Conservation (phyloP, 2,888 invertebrate species). For the Chloromyia formosa region DNA sequence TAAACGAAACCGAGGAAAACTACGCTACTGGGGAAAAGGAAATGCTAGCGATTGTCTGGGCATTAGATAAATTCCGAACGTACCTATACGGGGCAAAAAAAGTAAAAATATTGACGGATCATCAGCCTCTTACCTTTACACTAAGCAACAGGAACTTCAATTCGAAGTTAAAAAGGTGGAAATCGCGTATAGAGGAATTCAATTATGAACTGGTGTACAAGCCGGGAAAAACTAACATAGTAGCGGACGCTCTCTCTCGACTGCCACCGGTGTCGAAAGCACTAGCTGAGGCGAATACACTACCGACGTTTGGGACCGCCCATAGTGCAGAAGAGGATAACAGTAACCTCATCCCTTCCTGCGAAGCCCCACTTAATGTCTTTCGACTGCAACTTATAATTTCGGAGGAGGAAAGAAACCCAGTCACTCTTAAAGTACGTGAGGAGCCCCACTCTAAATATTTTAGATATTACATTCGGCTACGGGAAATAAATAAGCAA, state of each 20-base stretch:
- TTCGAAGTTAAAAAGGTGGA: slow-evolving; percentile 12
- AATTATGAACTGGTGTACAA: slow-evolving; percentile 30
- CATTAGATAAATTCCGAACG: slow-evolving; percentile 20
- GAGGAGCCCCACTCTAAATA: slow-evolving; percentile 33
- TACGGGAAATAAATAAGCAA: background rate
- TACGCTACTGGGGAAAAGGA: slow-evolving; percentile 18
- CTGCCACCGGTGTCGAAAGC: background rate
- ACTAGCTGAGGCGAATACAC: background rate
- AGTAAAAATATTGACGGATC: too few relatives aligned
- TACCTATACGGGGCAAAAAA: slow-evolving; percentile 26
- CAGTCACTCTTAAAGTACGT: background rate
- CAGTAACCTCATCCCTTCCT: slow-evolving; percentile 15
- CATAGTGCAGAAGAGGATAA: slow-evolving; percentile 23
- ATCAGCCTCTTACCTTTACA: too few relatives aligned
- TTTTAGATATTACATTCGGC: background rate
- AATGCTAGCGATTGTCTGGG: slow-evolving; percentile 23
- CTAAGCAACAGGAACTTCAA: too few relatives aligned
- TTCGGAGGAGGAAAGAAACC: background rate
- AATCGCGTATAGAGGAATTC: slow-evolving; percentile 19
- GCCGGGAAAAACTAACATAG: slow-evolving; percentile 16
- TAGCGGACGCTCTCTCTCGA: slow-evolving; percentile 22
- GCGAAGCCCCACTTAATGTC: slow-evolving; percentile 27
- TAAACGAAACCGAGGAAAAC: background rate
- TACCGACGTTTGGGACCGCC: too few relatives aligned
- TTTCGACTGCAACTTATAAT: slow-evolving; percentile 29